Base-by-base conservation (phyloP, 2,888 invertebrate genomes). In the Pristionchus entomophagus region DNA sequence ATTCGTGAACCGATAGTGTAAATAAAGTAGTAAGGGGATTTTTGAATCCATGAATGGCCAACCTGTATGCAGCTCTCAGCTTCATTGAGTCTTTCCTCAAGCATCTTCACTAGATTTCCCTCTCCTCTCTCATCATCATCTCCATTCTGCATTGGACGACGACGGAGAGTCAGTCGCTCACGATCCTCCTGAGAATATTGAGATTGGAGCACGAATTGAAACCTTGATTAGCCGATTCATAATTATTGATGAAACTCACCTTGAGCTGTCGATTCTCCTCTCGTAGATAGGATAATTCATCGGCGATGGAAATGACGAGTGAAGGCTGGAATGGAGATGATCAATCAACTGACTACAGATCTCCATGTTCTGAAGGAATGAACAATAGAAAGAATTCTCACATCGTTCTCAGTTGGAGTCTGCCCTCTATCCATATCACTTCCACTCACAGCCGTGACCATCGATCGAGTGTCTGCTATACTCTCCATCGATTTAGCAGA, bases 221-320 rank as follows among this genome's bases (percentile, higher is more conserved):
- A 12, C 14, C 32, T n/a, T 14, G 56, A n/a, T 3, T 26, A 56
- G 32, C 32, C 45, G 45, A 29, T 49, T 51, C 32, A 26, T 19
- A 41, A 14, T 10, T 41, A 12, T n/a, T 41, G 22, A 14, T 35
- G 85, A 86, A 29, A 86, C 85, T 22, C 69, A 89, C 92, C 86
- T 89, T 90, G 77, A 92, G 87, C 38, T 91, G 89, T 59, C 87
- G 87, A 86, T 92, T 91, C 62, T 91, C 90, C 56, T 89, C 89
- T 19, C 90, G 86, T 51, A 93, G 86, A 56, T 89, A 89, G 12
- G 88, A 78, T 32, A 96, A 96, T 22, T 94, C 94, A 84, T 96
- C 96, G 0, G 96, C 96, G 73, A 96, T 96, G 89, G 95, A 95
- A 1, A 96, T 96, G 0, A 89, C 88, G 41, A 92, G 91, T 8